These are phyloP conservation scores for Protodeltote pygarga DNA, from an alignment of 2,888 invertebrate genomes.

Conservation along the genomic window DNA sequence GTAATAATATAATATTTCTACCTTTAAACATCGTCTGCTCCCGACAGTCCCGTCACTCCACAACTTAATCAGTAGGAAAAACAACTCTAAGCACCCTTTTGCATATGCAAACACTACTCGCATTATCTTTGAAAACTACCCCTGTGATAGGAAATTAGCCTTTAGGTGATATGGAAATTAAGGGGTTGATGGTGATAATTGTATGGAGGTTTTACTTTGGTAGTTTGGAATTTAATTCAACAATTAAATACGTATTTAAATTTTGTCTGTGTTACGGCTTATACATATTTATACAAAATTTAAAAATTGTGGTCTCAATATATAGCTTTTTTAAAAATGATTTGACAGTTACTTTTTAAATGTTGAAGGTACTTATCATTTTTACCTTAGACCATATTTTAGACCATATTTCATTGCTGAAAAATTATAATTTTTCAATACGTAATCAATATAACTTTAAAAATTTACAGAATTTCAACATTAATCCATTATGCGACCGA, in stretches of 20 bases:
- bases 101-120: slow-evolving; percentile 80
- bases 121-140: slow-evolving; percentile 51
- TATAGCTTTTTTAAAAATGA: too few relatives aligned
- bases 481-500: too few relatives aligned
- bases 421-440: too few relatives aligned
- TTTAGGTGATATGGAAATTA: slow-evolving; percentile 5
- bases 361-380: too few relatives aligned
- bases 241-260: slow-evolving; percentile 17
- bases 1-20: slow-evolving; percentile 1
- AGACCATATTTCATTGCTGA: too few relatives aligned
- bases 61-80: slow-evolving; percentile 82
- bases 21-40: slow-evolving; percentile 42
- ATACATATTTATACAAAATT: background rate
- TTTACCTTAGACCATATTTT: too few relatives aligned
- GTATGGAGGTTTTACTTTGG: slow-evolving; percentile 4
- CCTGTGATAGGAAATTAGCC: slow-evolving; percentile 37
- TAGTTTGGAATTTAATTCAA: slow-evolving; percentile 2
- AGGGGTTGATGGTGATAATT: slow-evolving; percentile 16
- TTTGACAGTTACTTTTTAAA: too few relatives aligned
- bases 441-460: too few relatives aligned
- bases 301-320: too few relatives aligned
- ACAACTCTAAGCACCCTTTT: slow-evolving; percentile 76
- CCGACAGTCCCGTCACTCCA: slow-evolving; percentile 59
- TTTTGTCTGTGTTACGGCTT: background rate
- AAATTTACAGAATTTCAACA: too few relatives aligned